These are phyloP conservation scores for Anagyrus pseudococci DNA, from an alignment of 2,888 invertebrate species.

Conservation along the genomic window DNA sequence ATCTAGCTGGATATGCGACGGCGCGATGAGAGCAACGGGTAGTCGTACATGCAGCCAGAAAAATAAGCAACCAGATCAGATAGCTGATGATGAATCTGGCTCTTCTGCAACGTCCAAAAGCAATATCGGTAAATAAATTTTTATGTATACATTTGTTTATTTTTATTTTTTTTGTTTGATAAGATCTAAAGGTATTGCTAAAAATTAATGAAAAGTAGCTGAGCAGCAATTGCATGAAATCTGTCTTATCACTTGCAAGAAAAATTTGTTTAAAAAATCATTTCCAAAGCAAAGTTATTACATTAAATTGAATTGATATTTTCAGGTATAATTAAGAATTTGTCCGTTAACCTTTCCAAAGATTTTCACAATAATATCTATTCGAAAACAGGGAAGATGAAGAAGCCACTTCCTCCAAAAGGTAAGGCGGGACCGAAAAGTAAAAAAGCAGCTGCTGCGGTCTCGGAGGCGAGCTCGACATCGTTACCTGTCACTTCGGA, in stretches of 20 bases:
- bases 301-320: background rate
- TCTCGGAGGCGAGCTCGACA: constrained; percentile 20
- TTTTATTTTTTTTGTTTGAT: background rate
- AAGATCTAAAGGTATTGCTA: too few species aligned
- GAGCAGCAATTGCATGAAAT: too few species aligned
- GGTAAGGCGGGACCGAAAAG: constrained; percentile 30
- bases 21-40: constrained; percentile 70
- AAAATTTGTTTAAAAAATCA: too few species aligned
- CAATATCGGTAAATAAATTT: constrained; percentile 28
- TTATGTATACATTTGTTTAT: too few species aligned
- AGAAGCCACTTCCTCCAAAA: constrained; percentile 18
- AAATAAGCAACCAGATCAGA: constrained; percentile 60
- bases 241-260: too few species aligned
- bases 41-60: constrained; percentile 71
- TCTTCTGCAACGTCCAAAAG: constrained; percentile 18
- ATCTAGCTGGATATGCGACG: constrained; percentile 74
- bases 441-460: constrained; percentile 36
- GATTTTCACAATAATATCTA: constrained; percentile 13
- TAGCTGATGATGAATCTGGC: constrained; percentile 23
- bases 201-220: too few species aligned
- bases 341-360: background rate
- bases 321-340: background rate
- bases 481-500: constrained; percentile 43
- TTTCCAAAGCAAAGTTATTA: too few species aligned
- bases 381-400: constrained; percentile 13